Evolutionary conservation across 2,797 vertebrate species (phyloP), one percentile per base, ranked within the genome.

Genomic region (Gallinago stenura): DNA sequence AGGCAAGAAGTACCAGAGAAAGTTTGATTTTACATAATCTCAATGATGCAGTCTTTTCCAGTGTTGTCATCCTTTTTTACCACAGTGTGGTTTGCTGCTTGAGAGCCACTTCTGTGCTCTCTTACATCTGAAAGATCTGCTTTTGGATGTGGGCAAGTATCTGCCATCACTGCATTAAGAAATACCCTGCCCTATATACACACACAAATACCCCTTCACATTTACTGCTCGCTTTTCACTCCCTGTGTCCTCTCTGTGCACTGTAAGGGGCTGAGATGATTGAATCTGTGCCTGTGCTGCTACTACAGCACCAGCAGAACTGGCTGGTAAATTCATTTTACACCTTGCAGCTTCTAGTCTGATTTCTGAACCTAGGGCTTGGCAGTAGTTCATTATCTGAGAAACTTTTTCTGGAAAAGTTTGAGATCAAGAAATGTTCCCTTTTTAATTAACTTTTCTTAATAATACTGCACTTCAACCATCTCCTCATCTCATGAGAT

Each of bases 141-240:
- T 83, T 92, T 62, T 66, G 58, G 60, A 71, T 84, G 28, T 56
- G 62, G 75, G 62, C 90, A 69, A 35, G n/a, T 28, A 26, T n/a
- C 26, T 79, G 57, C 31, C 54, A 50, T 57, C 21, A 12, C 12
- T 16, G 30, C 51, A 9, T 80, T 75, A 72, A 21, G 65, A 71
- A 81, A 87, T 46, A 53, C 16, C 15, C 37, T 54, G 31, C 22
- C 54, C 48, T 39, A 43, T 17, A 14, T 7, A 39, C 1, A 2
- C 10, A 37, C 13, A 14, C 5, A 6, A 62, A 21, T 20, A 5
- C 10, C 12, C 46, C 35, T 70, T 60, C 30, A 28, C 0, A 0
- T 35, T 82, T 48, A 12, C n/a, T 65, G 78, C 24, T 62, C 12
- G 19, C 33, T 57, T 35, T 41, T 83, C 31, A 4, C 24, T 85